Percentiles rank a stretch among this genome's conserved stretches.
phyloP scores from a whole-genome alignment of 2,888 invertebrate genomes.

The Callyntrura sp. region DNA sequence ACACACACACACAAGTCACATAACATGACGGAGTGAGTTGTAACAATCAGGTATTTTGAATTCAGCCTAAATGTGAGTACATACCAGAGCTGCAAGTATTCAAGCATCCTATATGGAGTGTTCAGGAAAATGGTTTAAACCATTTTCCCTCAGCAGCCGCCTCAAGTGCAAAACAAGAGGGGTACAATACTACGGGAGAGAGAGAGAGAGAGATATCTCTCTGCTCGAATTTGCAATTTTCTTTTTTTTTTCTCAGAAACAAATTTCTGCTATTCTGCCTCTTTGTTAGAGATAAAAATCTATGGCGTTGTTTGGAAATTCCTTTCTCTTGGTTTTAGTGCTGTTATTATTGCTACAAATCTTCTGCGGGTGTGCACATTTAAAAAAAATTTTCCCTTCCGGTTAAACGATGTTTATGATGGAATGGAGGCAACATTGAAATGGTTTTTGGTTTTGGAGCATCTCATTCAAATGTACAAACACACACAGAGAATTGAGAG shows the following conservation, averaged over 20 bases:
- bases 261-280: neutral
- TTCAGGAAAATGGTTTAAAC: slow-evolving; percentile 36
- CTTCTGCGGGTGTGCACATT: slow-evolving; percentile 26
- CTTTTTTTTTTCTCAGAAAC: slow-evolving; percentile 3
- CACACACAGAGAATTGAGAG: too few species aligned
- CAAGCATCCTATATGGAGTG: too few species aligned
- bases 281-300: neutral
- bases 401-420: slow-evolving; percentile 4
- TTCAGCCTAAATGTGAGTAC: too few species aligned
- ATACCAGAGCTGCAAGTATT: too few species aligned
- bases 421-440: neutral
- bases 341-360: neutral
- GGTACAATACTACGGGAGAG: neutral
- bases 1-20: too few species aligned
- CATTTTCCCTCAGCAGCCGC: too few species aligned
- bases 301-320: neutral
- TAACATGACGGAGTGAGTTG: neutral
- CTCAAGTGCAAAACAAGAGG: neutral
- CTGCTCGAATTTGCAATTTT: slow-evolving; percentile 29
- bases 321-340: neutral
- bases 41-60: neutral
- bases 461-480: too few species aligned
- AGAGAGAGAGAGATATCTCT: neutral
- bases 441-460: neutral
- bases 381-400: slow-evolving; percentile 3